phyloP scores from a whole-genome alignment of 2,113 vertebrate genomes.

The Edolisoma coerulescens region DNA sequence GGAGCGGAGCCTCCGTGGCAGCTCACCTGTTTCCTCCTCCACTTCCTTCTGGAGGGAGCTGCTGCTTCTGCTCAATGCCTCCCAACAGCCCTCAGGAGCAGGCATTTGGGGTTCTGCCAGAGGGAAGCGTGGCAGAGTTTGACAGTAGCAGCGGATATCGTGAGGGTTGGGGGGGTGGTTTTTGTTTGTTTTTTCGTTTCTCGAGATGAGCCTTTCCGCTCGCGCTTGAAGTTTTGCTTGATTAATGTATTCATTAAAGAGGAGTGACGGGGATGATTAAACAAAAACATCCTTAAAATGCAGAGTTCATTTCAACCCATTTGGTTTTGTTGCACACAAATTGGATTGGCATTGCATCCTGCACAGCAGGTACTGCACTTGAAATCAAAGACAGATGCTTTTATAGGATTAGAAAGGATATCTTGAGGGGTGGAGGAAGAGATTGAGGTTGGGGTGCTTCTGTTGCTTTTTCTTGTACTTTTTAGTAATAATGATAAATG shows the following conservation, averaged over 20 bases:
- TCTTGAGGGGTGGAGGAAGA: conserved; percentile 54
- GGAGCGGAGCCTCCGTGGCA: not conserved
- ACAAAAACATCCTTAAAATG: conserved; percentile 79
- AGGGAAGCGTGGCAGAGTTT: not conserved
- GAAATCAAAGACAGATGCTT: conserved; percentile 82
- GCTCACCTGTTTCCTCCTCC: not conserved
- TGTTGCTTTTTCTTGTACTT: conserved; percentile 55
- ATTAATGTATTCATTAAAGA: conserved; percentile 80
- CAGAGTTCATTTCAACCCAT: conserved; percentile 77
- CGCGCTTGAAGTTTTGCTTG: conserved; percentile 70
- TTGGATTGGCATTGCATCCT: conserved; percentile 77
- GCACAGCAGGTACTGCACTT: conserved; percentile 78
- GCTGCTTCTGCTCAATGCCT: not conserved
- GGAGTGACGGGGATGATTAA: conserved; percentile 75
- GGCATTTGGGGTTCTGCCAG: conserved; percentile 36
- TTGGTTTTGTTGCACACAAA: conserved; percentile 77
- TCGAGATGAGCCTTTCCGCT: conserved; percentile 55
- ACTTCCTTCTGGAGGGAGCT: not conserved
- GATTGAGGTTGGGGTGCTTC: conserved; percentile 8
- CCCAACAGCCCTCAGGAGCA: not conserved
- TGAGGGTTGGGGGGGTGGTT: not conserved
- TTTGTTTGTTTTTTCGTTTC: not conserved
- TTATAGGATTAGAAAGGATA: conserved; percentile 78
- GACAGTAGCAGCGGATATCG: not conserved
- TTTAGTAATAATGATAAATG: conserved; percentile 53